phyloP scores from a whole-genome alignment of 2,888 invertebrate species.

The Microplitis deprimator region DNA sequence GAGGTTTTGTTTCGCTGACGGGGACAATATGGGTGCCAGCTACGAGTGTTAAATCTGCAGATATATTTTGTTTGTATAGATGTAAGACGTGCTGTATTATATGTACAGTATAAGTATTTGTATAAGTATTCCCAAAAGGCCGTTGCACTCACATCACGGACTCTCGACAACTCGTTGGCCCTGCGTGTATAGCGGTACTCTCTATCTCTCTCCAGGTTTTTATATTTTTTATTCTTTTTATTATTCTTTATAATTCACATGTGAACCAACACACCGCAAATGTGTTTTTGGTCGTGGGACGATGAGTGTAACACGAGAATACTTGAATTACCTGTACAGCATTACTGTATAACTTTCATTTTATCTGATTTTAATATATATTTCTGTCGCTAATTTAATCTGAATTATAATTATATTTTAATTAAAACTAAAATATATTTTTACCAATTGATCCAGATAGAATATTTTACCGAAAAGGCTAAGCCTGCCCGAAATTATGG shows the following conservation, averaged over 20 bases:
- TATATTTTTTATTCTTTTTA: constrained; percentile 19
- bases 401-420: not conserved
- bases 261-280: constrained; percentile 23
- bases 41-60: not conserved
- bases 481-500: too few relatives aligned
- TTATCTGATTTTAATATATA: not conserved
- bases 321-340: not conserved
- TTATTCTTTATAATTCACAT: constrained; percentile 26
- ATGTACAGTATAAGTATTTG: not conserved
- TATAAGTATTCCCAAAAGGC: constrained; percentile 54
- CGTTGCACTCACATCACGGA: constrained; percentile 62
- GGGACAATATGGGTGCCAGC: not conserved
- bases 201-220: constrained; percentile 3
- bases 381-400: not conserved
- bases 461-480: too few relatives aligned
- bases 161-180: constrained; percentile 49
- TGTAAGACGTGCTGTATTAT: not conserved
- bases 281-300: constrained; percentile 20
- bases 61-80: not conserved
- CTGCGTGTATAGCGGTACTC: constrained; percentile 60
- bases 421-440: too few relatives aligned
- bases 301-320: constrained; percentile 9
- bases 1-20: not conserved
- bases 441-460: too few relatives aligned
- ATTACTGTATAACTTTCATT: constrained; percentile 2